Conservation (phyloP, 2,888 invertebrate species). For the Zootermopsis nevadensis region DNA sequence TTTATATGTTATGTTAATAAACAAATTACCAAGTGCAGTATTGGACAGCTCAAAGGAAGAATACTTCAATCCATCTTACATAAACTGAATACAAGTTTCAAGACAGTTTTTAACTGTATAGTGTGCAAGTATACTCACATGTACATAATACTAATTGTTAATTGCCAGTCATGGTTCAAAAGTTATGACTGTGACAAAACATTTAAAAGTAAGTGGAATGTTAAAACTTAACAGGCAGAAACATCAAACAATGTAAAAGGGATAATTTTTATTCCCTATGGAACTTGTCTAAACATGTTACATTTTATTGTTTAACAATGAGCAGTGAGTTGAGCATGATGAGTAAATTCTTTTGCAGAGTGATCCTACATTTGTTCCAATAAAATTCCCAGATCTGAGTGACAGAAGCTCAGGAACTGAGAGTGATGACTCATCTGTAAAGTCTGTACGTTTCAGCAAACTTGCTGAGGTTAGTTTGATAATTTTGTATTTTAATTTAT, state of each 20-base stretch:
- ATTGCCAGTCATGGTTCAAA: no score
- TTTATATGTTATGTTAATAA: neutral
- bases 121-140: no score
- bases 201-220: no score
- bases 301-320: slow-evolving; percentile 7
- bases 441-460: slow-evolving; percentile 91
- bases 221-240: no score
- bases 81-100: neutral
- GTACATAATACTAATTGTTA: no score
- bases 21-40: neutral
- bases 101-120: no score
- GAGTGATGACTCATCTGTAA: slow-evolving; percentile 86
- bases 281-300: neutral
- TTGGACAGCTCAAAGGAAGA: neutral
- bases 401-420: slow-evolving; percentile 78
- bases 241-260: no score
- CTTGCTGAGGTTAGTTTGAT: slow-evolving; percentile 73
- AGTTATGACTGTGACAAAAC: no score
- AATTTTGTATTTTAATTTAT: neutral
- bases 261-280: neutral
- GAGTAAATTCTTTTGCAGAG: slow-evolving; percentile 70
- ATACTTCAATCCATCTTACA: neutral
- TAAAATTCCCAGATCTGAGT: slow-evolving; percentile 78
- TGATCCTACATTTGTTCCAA: slow-evolving; percentile 91
- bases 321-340: no score